These are phyloP conservation scores for Melanostoma mellinum DNA, from an alignment of 2,888 invertebrate species.

Conservation along the genomic window DNA sequence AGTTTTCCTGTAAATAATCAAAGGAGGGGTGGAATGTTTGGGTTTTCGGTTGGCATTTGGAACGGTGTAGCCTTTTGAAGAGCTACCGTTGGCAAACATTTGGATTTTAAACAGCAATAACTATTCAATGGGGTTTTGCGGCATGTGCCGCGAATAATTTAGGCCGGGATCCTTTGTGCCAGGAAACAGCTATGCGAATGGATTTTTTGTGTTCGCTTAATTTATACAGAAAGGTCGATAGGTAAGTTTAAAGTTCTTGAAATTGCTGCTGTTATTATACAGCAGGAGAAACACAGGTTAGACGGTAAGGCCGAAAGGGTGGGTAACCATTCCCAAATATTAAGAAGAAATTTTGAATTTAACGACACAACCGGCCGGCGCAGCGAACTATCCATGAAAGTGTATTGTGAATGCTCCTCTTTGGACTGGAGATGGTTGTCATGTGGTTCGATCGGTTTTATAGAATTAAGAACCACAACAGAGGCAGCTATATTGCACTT, in stretches of 20 bases:
- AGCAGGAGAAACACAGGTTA: background rate
- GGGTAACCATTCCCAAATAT: conserved; percentile 9
- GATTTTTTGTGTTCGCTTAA: background rate
- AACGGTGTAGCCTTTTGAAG: conserved; percentile 2
- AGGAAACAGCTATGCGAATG: background rate
- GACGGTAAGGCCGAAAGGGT: background rate
- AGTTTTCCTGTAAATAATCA: conserved; percentile 60
- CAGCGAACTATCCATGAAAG: conserved; percentile 8
- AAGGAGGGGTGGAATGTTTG: conserved; percentile 41
- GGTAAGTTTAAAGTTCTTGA: conserved; percentile 38
- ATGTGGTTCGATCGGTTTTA: conserved; percentile 58
- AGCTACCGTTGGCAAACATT: conserved; percentile 59
- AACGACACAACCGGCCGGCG: no score
- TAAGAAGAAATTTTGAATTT: conserved; percentile 42
- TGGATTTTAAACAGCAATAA: conserved; percentile 71
- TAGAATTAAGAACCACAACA: conserved; percentile 48
- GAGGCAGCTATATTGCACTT: conserved; percentile 17
- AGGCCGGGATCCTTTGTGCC: conserved; percentile 50
- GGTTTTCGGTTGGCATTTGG: conserved; percentile 26
- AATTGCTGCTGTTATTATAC: conserved; percentile 31
- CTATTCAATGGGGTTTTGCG: conserved; percentile 68
- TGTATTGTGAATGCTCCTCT: conserved; percentile 3
- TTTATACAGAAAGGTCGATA: conserved; percentile 16
- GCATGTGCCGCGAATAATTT: conserved; percentile 70
- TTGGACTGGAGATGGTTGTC: conserved; percentile 27